Percentiles rank a stretch among this genome's conserved stretches.
Evolutionary conservation across 2,888 invertebrate species (phyloP).

Genomic region (Pollenia angustigena): DNA sequence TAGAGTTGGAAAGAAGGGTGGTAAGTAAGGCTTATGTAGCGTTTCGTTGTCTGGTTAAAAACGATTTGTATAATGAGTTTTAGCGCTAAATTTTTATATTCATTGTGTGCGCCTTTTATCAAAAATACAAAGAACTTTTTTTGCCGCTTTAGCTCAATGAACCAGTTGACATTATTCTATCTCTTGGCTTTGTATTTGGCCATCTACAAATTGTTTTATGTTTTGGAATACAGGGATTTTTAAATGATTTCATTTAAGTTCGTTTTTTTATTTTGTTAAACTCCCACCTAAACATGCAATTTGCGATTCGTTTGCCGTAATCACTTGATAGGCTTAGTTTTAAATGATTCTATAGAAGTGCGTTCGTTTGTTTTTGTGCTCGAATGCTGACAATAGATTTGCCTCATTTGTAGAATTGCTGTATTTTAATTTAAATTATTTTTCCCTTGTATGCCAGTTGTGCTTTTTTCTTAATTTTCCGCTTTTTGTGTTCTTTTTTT

Average conservation of each 20-base stretch:
- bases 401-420: constrained; percentile 27
- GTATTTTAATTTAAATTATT: constrained; percentile 21
- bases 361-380: constrained; percentile 3
- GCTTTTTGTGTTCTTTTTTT: neutral
- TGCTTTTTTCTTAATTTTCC: constrained; percentile 8
- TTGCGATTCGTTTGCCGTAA: constrained; percentile 21
- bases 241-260: constrained; percentile 13
- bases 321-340: constrained; percentile 60
- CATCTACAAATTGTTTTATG: neutral
- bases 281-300: neutral
- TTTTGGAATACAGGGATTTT: constrained; percentile 1
- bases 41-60: neutral
- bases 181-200: neutral
- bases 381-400: constrained; percentile 44
- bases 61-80: constrained; percentile 11
- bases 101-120: neutral
- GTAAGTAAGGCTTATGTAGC: constrained; percentile 17
- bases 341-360: constrained; percentile 29
- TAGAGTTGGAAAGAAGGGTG: neutral
- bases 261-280: constrained; percentile 10
- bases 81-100: neutral
- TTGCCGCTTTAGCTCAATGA: neutral
- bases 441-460: neutral
- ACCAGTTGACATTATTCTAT: neutral
- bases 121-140: neutral